Conservation (phyloP, 2,113 vertebrate species). For the Silurus asotus region DNA sequence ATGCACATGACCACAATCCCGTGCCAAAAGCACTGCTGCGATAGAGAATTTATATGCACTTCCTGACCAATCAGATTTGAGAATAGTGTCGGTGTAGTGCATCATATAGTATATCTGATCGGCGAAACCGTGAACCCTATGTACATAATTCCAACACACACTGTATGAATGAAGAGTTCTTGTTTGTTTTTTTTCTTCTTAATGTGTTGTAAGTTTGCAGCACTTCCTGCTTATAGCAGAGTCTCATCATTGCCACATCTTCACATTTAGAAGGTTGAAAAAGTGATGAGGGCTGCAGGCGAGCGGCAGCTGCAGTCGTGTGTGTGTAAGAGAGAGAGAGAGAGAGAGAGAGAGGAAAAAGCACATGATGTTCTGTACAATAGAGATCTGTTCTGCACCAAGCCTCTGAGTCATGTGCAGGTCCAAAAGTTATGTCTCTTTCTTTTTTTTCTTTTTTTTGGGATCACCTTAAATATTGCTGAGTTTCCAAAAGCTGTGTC, state of each 20-base stretch:
- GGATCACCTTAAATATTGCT: background rate
- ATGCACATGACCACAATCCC: background rate
- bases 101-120: no score
- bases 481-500: background rate
- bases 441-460: background rate
- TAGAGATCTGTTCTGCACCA: background rate
- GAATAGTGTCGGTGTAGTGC: background rate
- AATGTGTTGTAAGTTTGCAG: background rate
- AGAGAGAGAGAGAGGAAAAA: background rate
- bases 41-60: background rate
- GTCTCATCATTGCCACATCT: constrained; percentile 15
- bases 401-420: background rate
- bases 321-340: background rate
- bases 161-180: background rate
- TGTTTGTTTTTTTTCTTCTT: background rate
- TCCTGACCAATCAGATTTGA: background rate
- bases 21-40: background rate
- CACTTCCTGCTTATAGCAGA: background rate
- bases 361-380: constrained; percentile 2
- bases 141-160: background rate
- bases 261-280: constrained; percentile 2
- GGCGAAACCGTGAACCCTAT: no score
- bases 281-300: background rate
- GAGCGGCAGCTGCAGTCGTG: background rate
- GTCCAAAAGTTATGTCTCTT: background rate